Evolutionary conservation across 2,797 vertebrate genomes (phyloP).

Genomic region (Phoebastria nigripes): DNA sequence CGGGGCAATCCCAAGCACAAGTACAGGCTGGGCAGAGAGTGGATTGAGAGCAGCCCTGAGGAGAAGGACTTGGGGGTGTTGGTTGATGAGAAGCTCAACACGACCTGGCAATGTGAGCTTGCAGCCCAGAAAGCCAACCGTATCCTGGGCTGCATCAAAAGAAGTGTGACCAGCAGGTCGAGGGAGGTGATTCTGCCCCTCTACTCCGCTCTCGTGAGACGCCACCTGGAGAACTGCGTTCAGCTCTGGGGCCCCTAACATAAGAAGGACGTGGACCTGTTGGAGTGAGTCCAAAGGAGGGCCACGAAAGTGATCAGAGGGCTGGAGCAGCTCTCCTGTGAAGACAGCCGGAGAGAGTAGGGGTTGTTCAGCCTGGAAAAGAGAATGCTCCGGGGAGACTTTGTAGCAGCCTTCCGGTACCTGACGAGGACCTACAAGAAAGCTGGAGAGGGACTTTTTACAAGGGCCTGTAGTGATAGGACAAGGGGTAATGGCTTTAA

Average conservation of each 20-base stretch:
- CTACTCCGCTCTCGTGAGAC: background rate
- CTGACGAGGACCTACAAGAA: background rate
- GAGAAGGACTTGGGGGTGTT: background rate
- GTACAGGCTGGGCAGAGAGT: no score
- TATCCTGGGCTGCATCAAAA: background rate
- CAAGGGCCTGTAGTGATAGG: background rate
- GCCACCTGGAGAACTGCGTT: background rate
- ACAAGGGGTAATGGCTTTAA: background rate
- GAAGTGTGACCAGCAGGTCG: background rate
- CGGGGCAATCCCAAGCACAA: background rate
- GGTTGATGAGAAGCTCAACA: background rate
- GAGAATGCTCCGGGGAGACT: background rate
- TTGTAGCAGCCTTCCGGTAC: background rate
- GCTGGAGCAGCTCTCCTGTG: background rate
- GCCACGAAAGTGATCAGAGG: background rate
- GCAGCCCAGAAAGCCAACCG: background rate
- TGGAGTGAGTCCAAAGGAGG: background rate
- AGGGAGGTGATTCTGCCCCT: background rate
- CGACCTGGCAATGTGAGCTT: background rate
- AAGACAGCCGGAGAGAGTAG: background rate
- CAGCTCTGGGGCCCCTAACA: background rate
- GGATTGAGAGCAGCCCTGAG: background rate
- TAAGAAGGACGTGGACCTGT: background rate
- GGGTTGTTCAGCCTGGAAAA: background rate
- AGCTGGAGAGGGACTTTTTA: background rate